Percentiles rank a stretch among this genome's conserved stretches.
phyloP scores from a whole-genome alignment of 1,140 invertebrate genomes.

The Drosophila sturtevanti region DNA sequence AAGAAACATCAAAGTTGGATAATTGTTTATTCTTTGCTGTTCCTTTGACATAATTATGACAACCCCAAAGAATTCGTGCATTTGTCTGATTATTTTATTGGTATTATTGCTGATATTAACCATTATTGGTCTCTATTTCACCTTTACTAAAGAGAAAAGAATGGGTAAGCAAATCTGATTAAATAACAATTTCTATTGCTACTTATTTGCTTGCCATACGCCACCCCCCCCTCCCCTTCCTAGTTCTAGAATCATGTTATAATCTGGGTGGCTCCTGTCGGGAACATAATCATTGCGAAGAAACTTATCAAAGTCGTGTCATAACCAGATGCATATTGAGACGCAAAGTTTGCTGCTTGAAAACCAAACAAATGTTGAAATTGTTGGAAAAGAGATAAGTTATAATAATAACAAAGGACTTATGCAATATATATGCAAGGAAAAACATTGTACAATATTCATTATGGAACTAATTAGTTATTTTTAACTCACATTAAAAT shows the following conservation, averaged over 20 bases:
- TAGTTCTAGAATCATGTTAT: slow-evolving; percentile 35
- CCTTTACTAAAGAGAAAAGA: slow-evolving; percentile 5
- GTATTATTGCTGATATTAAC: background rate
- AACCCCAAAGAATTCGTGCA: background rate
- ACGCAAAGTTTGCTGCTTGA: slow-evolving; percentile 46
- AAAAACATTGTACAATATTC: background rate
- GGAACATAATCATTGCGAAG: slow-evolving; percentile 17
- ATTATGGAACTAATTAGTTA: background rate
- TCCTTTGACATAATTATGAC: background rate
- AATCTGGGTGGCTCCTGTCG: slow-evolving; percentile 13
- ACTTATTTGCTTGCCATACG: background rate
- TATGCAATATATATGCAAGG: background rate
- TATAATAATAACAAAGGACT: background rate
- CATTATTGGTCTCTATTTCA: slow-evolving; percentile 17
- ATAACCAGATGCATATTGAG: slow-evolving; percentile 32
- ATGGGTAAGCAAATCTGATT: background rate
- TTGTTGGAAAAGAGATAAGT: background rate
- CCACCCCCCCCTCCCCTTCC: no score
- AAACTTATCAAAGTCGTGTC: background rate
- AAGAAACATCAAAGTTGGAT: no score
- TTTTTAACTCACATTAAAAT: background rate
- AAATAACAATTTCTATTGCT: no score
- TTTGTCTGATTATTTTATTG: slow-evolving; percentile 11
- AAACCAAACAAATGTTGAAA: background rate
- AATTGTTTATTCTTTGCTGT: no score